phyloP scores from a whole-genome alignment of 1,140 invertebrate genomes.

The Varroa destructor region DNA sequence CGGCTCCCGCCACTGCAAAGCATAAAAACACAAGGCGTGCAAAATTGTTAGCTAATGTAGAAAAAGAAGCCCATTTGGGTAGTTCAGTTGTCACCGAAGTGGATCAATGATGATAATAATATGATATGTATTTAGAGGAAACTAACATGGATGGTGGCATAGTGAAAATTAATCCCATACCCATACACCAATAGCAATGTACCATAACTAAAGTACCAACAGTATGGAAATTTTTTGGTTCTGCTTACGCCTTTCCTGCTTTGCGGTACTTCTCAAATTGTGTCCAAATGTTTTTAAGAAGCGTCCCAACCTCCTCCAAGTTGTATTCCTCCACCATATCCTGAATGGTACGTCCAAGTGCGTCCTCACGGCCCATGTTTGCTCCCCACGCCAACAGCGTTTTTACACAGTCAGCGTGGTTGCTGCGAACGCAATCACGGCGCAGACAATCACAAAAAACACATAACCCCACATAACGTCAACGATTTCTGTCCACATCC shows the following conservation, averaged over 20 bases:
- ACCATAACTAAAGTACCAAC: no score
- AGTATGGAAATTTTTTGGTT: no score
- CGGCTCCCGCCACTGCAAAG: conserved; percentile 19
- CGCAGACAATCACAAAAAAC: no score
- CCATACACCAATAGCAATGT: no score
- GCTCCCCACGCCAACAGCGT: conserved; percentile 40
- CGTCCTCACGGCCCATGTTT: conserved; percentile 37
- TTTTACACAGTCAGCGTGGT: conserved; percentile 40
- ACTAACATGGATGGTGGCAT: no score
- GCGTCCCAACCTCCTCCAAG: conserved; percentile 36
- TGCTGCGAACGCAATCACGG: conserved; percentile 35
- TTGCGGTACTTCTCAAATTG: conserved; percentile 31
- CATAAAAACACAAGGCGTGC: background rate
- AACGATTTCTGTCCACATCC: no score
- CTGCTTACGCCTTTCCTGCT: conserved; percentile 18
- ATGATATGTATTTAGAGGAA: no score
- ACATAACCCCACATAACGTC: no score
- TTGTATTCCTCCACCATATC: conserved; percentile 39
- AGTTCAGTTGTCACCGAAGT: no score
- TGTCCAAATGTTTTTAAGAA: conserved; percentile 32
- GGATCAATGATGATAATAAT: no score
- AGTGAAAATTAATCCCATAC: no score
- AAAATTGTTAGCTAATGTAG: background rate
- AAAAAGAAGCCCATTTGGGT: no score
- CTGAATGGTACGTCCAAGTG: conserved; percentile 37